These are phyloP conservation scores for Solea senegalensis DNA, from an alignment of 2,113 vertebrate genomes.

Conservation along the genomic window DNA sequence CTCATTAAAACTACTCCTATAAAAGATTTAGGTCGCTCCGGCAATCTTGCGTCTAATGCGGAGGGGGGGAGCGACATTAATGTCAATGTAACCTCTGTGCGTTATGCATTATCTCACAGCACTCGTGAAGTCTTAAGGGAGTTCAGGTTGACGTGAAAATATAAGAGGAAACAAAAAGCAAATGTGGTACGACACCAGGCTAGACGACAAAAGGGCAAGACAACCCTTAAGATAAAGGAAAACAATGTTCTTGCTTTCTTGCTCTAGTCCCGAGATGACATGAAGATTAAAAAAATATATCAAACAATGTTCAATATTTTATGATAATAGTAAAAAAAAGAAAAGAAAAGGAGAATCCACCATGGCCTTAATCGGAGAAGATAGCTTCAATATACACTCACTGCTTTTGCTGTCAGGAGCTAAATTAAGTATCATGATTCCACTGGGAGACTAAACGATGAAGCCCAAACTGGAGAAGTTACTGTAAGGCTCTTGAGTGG, in stretches of 20 bases:
- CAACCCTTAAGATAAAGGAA: conserved; percentile 19
- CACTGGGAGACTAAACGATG: conserved; percentile 62
- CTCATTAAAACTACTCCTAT: conserved; percentile 54
- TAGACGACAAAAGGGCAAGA: conserved; percentile 26
- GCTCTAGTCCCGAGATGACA: conserved; percentile 8
- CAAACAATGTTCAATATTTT: conserved; percentile 42
- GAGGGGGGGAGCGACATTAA: conserved; percentile 19
- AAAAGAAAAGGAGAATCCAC: conserved; percentile 51
- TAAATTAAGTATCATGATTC: conserved; percentile 74
- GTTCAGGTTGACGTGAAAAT: conserved; percentile 45
- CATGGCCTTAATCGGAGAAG: conserved; percentile 62
- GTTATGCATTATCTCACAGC: conserved; percentile 48
- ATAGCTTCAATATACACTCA: conserved; percentile 46
- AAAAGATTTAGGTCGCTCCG: conserved; percentile 61
- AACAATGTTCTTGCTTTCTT: conserved; percentile 31
- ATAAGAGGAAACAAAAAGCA: conserved; percentile 24
- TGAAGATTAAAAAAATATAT: conserved; percentile 38
- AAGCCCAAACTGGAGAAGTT: conserved; percentile 56
- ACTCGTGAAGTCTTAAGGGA: conserved; percentile 40
- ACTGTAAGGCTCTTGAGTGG: conserved; percentile 62
- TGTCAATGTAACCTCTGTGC: conserved; percentile 24
- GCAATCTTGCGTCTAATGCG: conserved; percentile 21
- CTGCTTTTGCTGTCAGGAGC: conserved; percentile 58
- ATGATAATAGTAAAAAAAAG: conserved; percentile 50
- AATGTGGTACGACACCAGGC: conserved; percentile 27